phyloP scores from a whole-genome alignment of 2,888 invertebrate genomes.

The Nipponacmea schrenckii region DNA sequence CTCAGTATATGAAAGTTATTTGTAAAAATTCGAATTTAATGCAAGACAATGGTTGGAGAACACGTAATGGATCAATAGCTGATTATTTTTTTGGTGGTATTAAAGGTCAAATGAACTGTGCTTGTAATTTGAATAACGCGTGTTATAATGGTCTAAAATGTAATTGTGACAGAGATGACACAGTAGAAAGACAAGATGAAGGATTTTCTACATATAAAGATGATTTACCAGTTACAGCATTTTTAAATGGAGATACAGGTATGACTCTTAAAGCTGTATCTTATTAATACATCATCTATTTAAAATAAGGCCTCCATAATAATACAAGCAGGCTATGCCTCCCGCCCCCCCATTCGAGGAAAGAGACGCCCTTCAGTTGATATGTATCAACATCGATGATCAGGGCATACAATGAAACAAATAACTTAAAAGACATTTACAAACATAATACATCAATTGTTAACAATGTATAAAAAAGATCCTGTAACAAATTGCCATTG shows the following conservation, averaged over 20 bases:
- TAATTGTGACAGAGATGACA: neutral
- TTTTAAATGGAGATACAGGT: neutral
- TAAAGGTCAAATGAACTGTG: constrained; percentile 1
- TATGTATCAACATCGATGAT: too few relatives aligned
- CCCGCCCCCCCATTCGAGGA: too few relatives aligned
- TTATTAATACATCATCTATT: too few relatives aligned
- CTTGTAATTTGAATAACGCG: neutral
- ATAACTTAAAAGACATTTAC: too few relatives aligned
- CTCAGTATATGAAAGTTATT: neutral
- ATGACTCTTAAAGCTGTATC: neutral
- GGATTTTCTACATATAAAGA: constrained; percentile 1
- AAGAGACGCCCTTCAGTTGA: too few relatives aligned
- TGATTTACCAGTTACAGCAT: neutral
- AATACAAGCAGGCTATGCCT: too few relatives aligned
- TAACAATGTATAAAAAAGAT: too few relatives aligned
- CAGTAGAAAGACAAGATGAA: neutral
- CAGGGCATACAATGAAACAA: too few relatives aligned
- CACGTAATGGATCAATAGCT: neutral
- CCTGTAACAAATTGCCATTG: too few relatives aligned
- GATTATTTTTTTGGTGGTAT: neutral
- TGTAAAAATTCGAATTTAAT: neutral
- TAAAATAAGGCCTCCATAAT: too few relatives aligned
- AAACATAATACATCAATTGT: too few relatives aligned
- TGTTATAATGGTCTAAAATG: neutral
- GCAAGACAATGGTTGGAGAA: neutral